Conservation (phyloP, 1,140 invertebrate species). For the Battus philenor region DNA sequence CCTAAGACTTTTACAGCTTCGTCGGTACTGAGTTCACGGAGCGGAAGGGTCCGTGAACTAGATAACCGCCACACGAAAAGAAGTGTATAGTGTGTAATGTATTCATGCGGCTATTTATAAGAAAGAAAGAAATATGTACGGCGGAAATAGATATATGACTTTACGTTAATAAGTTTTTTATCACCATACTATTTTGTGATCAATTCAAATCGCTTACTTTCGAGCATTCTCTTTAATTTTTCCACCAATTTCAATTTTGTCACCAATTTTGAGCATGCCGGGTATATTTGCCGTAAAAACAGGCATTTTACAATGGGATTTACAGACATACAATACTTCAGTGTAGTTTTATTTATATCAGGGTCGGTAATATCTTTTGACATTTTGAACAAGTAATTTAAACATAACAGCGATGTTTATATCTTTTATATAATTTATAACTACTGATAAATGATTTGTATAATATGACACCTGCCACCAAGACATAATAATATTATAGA, state of each 20-base stretch:
- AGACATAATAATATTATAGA: background rate
- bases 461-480: conserved; percentile 17
- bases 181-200: too few relatives aligned
- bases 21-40: too few relatives aligned
- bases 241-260: conserved; percentile 66
- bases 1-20: too few relatives aligned
- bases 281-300: conserved; percentile 66
- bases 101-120: too few relatives aligned
- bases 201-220: too few relatives aligned
- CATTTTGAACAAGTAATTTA: conserved; percentile 70
- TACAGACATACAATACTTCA: conserved; percentile 18
- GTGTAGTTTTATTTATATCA: conserved; percentile 34
- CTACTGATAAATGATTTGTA: conserved; percentile 8
- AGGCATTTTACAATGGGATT: conserved; percentile 43
- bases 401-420: conserved; percentile 44
- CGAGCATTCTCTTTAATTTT: conserved; percentile 65
- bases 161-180: too few relatives aligned
- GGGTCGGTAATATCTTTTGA: conserved; percentile 41
- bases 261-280: conserved; percentile 56
- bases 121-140: too few relatives aligned
- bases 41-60: too few relatives aligned
- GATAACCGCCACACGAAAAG: too few relatives aligned
- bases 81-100: too few relatives aligned
- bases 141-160: too few relatives aligned
- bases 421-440: conserved; percentile 23